phyloP scores from a whole-genome alignment of 1,140 invertebrate genomes.

The Leguminivora glycinivorella region DNA sequence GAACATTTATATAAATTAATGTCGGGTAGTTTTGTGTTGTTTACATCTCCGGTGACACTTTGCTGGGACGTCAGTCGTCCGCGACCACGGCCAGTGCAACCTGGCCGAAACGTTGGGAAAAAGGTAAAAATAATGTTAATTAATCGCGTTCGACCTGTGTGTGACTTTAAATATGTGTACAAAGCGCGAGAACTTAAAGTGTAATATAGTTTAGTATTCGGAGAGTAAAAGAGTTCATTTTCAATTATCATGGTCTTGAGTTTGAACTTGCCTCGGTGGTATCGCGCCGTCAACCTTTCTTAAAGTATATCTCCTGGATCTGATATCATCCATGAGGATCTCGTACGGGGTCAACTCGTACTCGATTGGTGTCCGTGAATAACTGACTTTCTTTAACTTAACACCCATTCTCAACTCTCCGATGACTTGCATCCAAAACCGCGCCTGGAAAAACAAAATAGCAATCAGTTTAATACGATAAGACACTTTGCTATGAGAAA shows the following conservation, averaged over 20 bases:
- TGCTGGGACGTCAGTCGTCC: too few relatives aligned
- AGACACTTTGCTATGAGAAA: slow-evolving; percentile 42
- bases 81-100: too few relatives aligned
- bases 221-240: neutral
- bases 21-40: too few relatives aligned
- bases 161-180: too few relatives aligned
- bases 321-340: slow-evolving; percentile 97
- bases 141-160: too few relatives aligned
- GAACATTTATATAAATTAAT: too few relatives aligned
- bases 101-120: too few relatives aligned
- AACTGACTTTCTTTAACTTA: slow-evolving; percentile 94
- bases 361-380: slow-evolving; percentile 86
- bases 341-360: slow-evolving; percentile 98
- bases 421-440: slow-evolving; percentile 98
- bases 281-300: slow-evolving; percentile 91
- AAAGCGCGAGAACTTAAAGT: too few relatives aligned
- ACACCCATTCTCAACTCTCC: slow-evolving; percentile 90
- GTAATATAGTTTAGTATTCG: neutral
- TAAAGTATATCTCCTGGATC: slow-evolving; percentile 91
- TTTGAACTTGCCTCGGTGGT: slow-evolving; percentile 81
- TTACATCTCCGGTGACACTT: too few relatives aligned
- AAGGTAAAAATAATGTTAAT: too few relatives aligned
- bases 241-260: too few relatives aligned
- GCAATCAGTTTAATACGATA: slow-evolving; percentile 36
- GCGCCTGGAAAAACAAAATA: slow-evolving; percentile 82